Evolutionary conservation across 2,888 invertebrate genomes (phyloP), one percentile per base, ranked within the genome.

Genomic region (Agrotis segetum): DNA sequence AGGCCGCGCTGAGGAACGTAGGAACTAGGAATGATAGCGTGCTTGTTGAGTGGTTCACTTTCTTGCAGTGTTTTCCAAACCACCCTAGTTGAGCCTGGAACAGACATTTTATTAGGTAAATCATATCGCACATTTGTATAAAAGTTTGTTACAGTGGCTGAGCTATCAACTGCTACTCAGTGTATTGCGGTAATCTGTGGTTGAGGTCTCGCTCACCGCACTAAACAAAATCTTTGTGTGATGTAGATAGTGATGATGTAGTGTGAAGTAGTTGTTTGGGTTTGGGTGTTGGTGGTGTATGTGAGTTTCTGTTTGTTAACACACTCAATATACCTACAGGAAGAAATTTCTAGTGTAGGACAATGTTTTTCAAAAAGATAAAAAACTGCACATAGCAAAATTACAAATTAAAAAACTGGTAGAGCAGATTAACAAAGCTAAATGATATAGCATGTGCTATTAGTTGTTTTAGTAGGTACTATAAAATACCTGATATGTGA

Each of bases 11-110:
- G 14, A 99, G 96, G 92, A 99, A 99, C 47, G 98, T 98, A 16
- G 99, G 99, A 60, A 99, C 97, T 81, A 99, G 96, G 90, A 98
- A 99, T 55, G 99, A 99, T 40, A 99, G 95, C 7, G 98, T 96
- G 81, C 98, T 98, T 72, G 98, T 98, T 0, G 99, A 99, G 91
- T 99, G 99, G 92, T 99, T 99, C 1, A 99, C 97, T 96, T 99
- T 99, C 92, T 98, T 98, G 92, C 99, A 99, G 83, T 99, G 98
- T 92, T 99, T 98, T 24, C 99, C 98, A 94, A 99, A 99, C 99
- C 99, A 99, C 79, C 98, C 98, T 83, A 98, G 97, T 92, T 98
- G 98, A 60, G 97, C 97, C 97, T 97, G 91, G 62, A 95, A 75
- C 2, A 62, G n/a, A 6, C 13, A 34, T 14, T 44, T 11, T 0